Conservation (phyloP, 2,888 invertebrate species). For the Mycalesis mineus region DNA sequence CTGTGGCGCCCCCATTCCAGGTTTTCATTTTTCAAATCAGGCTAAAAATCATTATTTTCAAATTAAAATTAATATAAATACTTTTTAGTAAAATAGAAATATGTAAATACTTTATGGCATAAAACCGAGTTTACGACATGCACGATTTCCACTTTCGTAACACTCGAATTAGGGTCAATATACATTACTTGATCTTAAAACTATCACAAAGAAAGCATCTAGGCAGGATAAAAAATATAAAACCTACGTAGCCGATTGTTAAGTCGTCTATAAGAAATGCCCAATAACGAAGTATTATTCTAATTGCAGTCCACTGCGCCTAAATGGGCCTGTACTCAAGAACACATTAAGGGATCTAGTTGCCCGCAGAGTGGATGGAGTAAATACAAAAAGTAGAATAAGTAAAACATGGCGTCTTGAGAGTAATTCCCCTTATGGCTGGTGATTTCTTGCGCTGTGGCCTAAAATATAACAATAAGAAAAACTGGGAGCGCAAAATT, state of each 20-base stretch:
- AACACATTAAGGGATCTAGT: constrained; percentile 14
- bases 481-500: background rate
- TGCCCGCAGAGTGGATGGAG: constrained; percentile 15
- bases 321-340: constrained; percentile 13
- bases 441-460: constrained; percentile 11
- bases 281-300: constrained; percentile 4
- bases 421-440: constrained; percentile 11
- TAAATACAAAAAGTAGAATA: constrained; percentile 10
- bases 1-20: no score
- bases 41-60: no score
- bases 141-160: no score
- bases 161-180: no score
- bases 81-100: no score
- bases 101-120: no score
- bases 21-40: no score
- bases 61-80: no score
- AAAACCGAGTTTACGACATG: no score
- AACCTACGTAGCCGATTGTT: background rate
- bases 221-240: no score
- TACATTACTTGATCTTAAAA: no score
- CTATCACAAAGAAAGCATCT: no score
- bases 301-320: constrained; percentile 7
- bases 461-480: constrained; percentile 3
- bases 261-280: background rate
- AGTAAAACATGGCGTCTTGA: constrained; percentile 11